Evolutionary conservation across 2,888 invertebrate species (phyloP).

Genomic region (Mamestra brassicae): DNA sequence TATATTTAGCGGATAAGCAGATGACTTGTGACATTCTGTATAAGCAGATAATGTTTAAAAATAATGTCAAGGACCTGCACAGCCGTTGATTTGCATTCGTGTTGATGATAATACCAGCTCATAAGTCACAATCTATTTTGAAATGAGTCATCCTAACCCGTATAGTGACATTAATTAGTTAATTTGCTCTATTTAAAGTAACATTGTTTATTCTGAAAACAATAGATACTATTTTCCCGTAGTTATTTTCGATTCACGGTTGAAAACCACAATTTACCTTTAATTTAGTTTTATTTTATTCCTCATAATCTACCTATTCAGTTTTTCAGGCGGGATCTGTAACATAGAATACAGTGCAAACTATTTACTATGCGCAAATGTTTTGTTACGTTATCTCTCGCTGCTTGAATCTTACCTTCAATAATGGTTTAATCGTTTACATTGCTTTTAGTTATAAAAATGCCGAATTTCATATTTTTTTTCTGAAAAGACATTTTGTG

Average conservation of each 20-base stretch:
- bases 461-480: not conserved
- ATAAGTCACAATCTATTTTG: slow-evolving; percentile 51
- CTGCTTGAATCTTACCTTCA: slow-evolving; percentile 19
- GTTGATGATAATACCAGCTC: slow-evolving; percentile 74
- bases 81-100: slow-evolving; percentile 77
- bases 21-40: slow-evolving; percentile 67
- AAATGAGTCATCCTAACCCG: slow-evolving; percentile 47
- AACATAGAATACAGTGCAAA: slow-evolving; percentile 33
- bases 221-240: slow-evolving; percentile 25
- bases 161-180: slow-evolving; percentile 28
- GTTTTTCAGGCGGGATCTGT: not conserved
- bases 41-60: slow-evolving; percentile 72
- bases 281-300: not conserved
- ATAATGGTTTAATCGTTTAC: slow-evolving; percentile 2
- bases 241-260: slow-evolving; percentile 1
- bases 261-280: not conserved
- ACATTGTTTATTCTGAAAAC: not conserved
- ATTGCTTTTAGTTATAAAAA: not conserved
- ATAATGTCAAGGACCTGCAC: slow-evolving; percentile 82
- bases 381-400: slow-evolving; percentile 45
- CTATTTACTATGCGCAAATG: slow-evolving; percentile 46
- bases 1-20: slow-evolving; percentile 43
- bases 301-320: not conserved
- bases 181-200: slow-evolving; percentile 3
- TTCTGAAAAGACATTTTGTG: not conserved